Conservation (phyloP, 2,888 invertebrate species). For the Resseliella maxima region DNA sequence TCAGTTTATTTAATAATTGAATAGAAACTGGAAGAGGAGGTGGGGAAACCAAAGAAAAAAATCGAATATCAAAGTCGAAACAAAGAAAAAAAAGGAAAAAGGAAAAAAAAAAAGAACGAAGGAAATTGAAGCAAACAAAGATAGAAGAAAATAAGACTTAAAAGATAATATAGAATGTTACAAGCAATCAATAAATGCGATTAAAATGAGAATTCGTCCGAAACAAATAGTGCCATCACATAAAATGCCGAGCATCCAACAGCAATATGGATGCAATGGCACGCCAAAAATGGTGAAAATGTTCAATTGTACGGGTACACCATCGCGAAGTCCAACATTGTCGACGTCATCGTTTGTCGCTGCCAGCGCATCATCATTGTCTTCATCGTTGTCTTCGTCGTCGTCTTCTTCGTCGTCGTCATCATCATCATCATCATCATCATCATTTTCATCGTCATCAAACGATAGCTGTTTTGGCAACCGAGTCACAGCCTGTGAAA, state of each 20-base stretch:
- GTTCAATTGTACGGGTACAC: conserved; percentile 6
- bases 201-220: conserved; percentile 34
- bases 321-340: neutral
- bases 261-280: conserved; percentile 13
- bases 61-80: too few relatives aligned
- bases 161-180: conserved; percentile 34
- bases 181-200: conserved; percentile 37
- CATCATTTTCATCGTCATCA: neutral
- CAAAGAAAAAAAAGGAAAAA: too few relatives aligned
- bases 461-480: neutral
- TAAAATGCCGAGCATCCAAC: neutral
- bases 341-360: neutral
- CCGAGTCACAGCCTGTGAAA: conserved; percentile 20
- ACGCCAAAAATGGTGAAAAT: neutral
- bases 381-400: neutral
- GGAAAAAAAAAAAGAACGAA: neutral
- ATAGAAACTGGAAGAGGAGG: too few relatives aligned
- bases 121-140: neutral
- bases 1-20: too few relatives aligned
- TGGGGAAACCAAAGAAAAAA: too few relatives aligned
- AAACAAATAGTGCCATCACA: conserved; percentile 14
- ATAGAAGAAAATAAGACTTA: neutral
- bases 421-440: neutral
- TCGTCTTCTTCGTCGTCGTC: neutral
- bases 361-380: too few relatives aligned